Percentiles rank a stretch among this genome's conserved stretches.
Evolutionary conservation across 37 sponge, comb jelly and placozoan genomes (phyloP).

Genomic region (Lycopodina hypogea): DNA sequence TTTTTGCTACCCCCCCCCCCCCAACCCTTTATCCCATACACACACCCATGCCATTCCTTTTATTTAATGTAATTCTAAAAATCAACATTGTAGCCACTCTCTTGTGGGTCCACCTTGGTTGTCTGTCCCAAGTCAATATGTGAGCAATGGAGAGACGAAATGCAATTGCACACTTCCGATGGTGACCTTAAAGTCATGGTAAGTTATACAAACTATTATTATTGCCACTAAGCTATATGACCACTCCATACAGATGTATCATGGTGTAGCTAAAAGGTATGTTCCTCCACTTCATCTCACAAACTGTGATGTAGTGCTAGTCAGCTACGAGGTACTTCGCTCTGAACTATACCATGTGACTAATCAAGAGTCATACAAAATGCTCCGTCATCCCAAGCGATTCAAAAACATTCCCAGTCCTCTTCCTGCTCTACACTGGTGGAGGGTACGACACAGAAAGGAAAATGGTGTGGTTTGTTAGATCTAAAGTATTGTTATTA

Average conservation of each 20-base stretch:
- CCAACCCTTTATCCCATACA: too few species aligned
- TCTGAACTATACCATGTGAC: constrained; percentile 63
- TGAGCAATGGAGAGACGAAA: constrained; percentile 80
- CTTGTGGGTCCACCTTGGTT: constrained; percentile 65
- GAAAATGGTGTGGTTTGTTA: neutral
- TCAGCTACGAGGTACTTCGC: constrained; percentile 65
- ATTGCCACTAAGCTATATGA: neutral
- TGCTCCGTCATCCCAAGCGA: constrained; percentile 52
- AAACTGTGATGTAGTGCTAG: constrained; percentile 69
- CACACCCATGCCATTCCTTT: too few species aligned
- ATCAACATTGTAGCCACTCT: constrained; percentile 49
- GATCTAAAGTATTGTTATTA: neutral
- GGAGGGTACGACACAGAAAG: constrained; percentile 64
- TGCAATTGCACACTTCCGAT: constrained; percentile 58
- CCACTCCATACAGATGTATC: constrained; percentile 36
- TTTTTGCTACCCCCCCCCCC: too few species aligned
- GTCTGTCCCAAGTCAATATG: constrained; percentile 69
- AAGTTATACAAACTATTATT: neutral
- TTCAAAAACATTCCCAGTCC: constrained; percentile 65
- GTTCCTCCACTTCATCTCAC: constrained; percentile 57
- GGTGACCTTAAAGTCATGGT: constrained; percentile 51
- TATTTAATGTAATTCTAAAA: too few species aligned
- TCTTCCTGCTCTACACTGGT: constrained; percentile 74
- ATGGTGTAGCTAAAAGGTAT: constrained; percentile 50
- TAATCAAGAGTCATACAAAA: constrained; percentile 31